Percentiles rank a stretch among this genome's conserved stretches.
These are phyloP conservation scores for Rhinopithecus roxellana DNA, from an alignment of 2,113 vertebrate genomes.

Conservation along the genomic window DNA sequence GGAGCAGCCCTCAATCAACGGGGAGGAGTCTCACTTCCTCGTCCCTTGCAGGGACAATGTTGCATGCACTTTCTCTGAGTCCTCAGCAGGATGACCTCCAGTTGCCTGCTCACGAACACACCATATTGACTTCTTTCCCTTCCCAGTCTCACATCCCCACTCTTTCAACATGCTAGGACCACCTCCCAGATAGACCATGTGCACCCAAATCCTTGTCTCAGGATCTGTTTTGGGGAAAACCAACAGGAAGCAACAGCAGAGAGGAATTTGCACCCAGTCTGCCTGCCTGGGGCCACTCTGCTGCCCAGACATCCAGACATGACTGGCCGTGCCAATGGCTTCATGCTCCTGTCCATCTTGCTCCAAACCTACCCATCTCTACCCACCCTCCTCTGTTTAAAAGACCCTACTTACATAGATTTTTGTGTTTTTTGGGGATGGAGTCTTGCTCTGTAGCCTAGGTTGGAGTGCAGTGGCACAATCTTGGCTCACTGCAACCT, in stretches of 20 bases:
- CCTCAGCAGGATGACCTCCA: neutral
- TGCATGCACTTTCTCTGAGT: fast-evolving
- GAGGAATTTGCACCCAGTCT: neutral
- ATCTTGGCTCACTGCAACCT: too few relatives aligned
- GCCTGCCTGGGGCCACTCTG: neutral
- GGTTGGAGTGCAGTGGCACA: too few relatives aligned
- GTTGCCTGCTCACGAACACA: neutral
- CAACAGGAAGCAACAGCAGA: neutral
- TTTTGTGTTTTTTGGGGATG: neutral
- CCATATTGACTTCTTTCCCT: neutral
- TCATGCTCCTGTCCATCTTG: neutral
- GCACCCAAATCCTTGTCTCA: neutral
- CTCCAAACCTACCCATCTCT: neutral
- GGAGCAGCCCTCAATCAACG: neutral
- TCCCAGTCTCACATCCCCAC: neutral
- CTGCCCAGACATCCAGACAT: neutral
- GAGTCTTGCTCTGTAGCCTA: too few relatives aligned
- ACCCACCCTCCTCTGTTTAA: neutral
- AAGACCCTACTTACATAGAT: neutral
- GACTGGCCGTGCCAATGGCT: neutral
- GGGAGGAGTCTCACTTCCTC: neutral
- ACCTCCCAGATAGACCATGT: neutral
- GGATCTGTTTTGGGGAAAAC: neutral
- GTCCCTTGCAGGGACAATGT: neutral
- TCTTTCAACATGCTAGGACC: neutral